Evolutionary conservation across 2,888 invertebrate species (phyloP), one percentile per base, ranked within the genome.

Genomic region (Dicycla oo): DNA sequence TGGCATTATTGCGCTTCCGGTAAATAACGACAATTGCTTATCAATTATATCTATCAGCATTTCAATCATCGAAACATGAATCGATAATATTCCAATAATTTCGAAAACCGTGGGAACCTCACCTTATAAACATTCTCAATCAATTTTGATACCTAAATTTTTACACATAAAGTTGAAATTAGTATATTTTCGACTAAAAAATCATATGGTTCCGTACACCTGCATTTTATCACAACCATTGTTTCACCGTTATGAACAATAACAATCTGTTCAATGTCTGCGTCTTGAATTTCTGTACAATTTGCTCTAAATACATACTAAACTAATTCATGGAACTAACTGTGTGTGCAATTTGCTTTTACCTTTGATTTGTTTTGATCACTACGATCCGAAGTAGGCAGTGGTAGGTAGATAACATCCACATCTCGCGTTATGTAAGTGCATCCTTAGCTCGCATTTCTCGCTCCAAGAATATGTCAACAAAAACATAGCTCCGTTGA

Each of bases 201-300:
- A 40, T 0, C 40, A 26, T 54, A 15, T 53, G 13, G 43, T 43
- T 57, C 30, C 45, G 56, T 62, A 66, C 81, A 84, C 75, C 75
- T 78, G 85, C 73, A 75, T 65, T 78, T 80, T 62, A 63, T 73
- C 70, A 71, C 62, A 45, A 34, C 63, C 57, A 79, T 81, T 71
- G 82, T 84, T 75, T 67, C 58, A 69, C 47, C 61, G 54, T 73
- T 74, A 69, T 69, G 54, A 72, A 81, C 43, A 56, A 81, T 74
- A 82, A 82, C 70, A 84, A 69, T 23, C 58, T 65, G 58, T 70
- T 74, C 70, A 47, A 70, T 49, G 40, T 34, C 67, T 65, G 53
- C 40, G 57, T 70, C 69, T 82, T 74, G n/a, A 40, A 73, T 84
- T 84, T 69, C 84, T 76, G 38, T 58, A 38, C 15, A 53, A 54